Evolutionary conservation across 2,888 invertebrate genomes (phyloP).

Genomic region (Oscheius sp.): DNA sequence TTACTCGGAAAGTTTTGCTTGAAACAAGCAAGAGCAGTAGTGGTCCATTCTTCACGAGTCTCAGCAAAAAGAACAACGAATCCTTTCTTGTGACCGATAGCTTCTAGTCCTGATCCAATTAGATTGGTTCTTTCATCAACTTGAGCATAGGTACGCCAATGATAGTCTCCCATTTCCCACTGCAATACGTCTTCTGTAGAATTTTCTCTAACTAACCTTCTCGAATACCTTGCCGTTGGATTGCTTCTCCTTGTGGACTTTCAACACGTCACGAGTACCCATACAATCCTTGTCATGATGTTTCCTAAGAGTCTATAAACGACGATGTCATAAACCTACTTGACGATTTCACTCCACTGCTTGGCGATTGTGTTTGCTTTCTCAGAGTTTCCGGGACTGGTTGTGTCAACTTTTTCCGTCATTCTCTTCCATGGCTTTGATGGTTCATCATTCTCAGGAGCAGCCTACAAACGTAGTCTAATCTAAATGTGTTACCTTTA

Average conservation of each 20-base stretch:
- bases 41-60: conserved; percentile 96
- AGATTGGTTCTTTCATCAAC: conserved; percentile 54
- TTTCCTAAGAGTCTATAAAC: conserved; percentile 39
- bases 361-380: conserved; percentile 72
- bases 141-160: conserved; percentile 57
- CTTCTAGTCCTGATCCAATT: conserved; percentile 79
- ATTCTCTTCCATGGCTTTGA: conserved; percentile 59
- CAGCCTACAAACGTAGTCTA: conserved; percentile 41
- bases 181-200: conserved; percentile 30
- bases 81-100: conserved; percentile 75
- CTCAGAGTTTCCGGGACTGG: conserved; percentile 69
- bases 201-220: conserved; percentile 78
- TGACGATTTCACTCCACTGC: conserved; percentile 71
- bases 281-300: conserved; percentile 66
- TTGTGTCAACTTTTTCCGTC: conserved; percentile 34
- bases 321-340: conserved; percentile 29
- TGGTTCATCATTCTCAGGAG: conserved; percentile 55
- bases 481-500: conserved; percentile 53
- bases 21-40: conserved; percentile 93
- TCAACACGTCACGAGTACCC: conserved; percentile 72
- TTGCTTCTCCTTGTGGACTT: conserved; percentile 92
- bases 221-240: conserved; percentile 93
- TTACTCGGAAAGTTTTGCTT: conserved; percentile 87
- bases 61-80: conserved; percentile 92
- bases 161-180: conserved; percentile 66